These are phyloP conservation scores for Drosophila truncata DNA, from an alignment of 1,140 invertebrate genomes.

Conservation along the genomic window DNA sequence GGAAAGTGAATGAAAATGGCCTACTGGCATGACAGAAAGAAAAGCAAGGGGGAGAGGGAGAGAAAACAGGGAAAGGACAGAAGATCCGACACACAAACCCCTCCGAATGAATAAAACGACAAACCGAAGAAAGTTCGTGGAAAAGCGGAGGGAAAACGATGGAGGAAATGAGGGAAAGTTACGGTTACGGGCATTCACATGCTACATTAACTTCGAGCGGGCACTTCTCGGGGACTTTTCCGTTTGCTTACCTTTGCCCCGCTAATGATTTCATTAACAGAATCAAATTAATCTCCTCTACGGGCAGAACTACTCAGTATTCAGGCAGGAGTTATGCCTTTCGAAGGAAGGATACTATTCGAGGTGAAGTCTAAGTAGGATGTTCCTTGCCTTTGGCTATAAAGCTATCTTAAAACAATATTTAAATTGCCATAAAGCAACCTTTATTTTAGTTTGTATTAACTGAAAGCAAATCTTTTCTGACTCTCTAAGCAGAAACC, in stretches of 20 bases:
- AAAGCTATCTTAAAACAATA: background rate
- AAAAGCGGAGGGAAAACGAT: background rate
- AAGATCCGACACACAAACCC: background rate
- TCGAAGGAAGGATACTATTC: background rate
- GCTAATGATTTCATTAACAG: slow-evolving; percentile 73
- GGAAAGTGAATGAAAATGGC: slow-evolving; percentile 53
- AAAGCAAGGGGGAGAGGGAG: background rate
- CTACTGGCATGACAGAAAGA: slow-evolving; percentile 52
- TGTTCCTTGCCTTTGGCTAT: no score
- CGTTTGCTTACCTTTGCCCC: slow-evolving; percentile 35
- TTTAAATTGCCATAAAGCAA: background rate
- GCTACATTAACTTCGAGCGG: slow-evolving; percentile 64
- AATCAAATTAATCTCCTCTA: slow-evolving; percentile 29
- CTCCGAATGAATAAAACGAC: slow-evolving; percentile 20
- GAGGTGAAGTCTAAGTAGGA: no score
- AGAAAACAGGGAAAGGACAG: background rate
- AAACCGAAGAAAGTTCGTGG: background rate
- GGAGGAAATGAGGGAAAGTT: background rate
- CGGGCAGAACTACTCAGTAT: slow-evolving; percentile 62
- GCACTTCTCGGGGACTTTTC: slow-evolving; percentile 23
- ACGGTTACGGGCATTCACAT: slow-evolving; percentile 61
- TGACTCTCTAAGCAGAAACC: background rate
- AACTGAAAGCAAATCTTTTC: no score
- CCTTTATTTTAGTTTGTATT: background rate
- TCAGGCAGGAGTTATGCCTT: slow-evolving; percentile 65